These are phyloP conservation scores for Balanococcus diminutus DNA, from an alignment of 2,888 invertebrate genomes.

Conservation along the genomic window DNA sequence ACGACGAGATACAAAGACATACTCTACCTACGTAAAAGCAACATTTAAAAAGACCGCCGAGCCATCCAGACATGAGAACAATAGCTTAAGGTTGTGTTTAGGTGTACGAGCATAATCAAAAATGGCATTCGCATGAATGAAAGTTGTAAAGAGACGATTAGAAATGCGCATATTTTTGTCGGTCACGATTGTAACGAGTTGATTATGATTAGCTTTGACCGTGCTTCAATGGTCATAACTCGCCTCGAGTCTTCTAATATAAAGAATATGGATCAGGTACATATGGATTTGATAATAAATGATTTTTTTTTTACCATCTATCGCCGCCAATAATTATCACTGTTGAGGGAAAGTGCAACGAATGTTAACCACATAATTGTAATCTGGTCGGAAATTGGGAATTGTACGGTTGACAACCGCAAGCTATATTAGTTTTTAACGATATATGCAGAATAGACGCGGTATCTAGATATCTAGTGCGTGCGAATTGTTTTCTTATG, in stretches of 20 bases:
- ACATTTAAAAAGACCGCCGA: too few relatives aligned
- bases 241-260: background rate
- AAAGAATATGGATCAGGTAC: background rate
- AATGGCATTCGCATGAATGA: background rate
- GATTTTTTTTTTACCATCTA: background rate
- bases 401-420: background rate
- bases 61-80: too few relatives aligned
- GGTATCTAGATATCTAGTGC: background rate
- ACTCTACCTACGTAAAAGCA: too few relatives aligned
- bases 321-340: background rate
- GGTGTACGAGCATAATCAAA: background rate
- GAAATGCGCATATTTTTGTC: slow-evolving; percentile 5
- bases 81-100: background rate
- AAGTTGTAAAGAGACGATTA: background rate
- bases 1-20: too few relatives aligned
- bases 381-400: background rate
- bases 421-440: background rate
- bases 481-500: background rate
- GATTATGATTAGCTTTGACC: background rate
- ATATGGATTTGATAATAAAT: background rate
- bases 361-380: background rate
- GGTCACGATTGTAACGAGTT: background rate
- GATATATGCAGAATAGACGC: background rate
- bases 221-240: background rate
- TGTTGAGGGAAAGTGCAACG: background rate